Base-by-base conservation (phyloP, 2,113 vertebrate genomes). In the Vanacampus margaritifer region DNA sequence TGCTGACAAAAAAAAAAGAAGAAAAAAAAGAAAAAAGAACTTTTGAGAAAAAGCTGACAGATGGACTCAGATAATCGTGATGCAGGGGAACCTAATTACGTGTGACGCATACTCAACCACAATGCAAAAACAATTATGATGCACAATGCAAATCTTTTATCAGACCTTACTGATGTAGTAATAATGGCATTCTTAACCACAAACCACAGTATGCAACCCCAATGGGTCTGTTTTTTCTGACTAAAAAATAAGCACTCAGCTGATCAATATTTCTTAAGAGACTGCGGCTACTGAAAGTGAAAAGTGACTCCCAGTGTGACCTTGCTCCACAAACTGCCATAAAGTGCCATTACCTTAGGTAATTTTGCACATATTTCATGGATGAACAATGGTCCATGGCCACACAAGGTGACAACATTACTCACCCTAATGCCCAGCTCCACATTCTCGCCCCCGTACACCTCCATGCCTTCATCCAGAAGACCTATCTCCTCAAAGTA, bases 401-500 rank as follows among this genome's bases (percentile, higher is more conserved):
- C 69, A 51, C 21, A 13, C 54, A 26, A 65, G 56, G 46, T 65
- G 60, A 72, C 45, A 67, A 45, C 53, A 78, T 86, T 75, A 90
- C 94, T 98, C 91, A 99, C 97, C 93, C 97, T 92, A 82, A 99
- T 93, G 24, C 95, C 96, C 0, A 99, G 94, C 87, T 99, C 97
- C 46, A 99, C 97, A 11, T 99, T 99, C 79, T 99, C 97, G 67
- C 97, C 97, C 50, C 97, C 97, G 0, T 98, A 99, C 35, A 99
- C 93, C 84, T 98, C 96, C 96, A 98, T 98, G 73, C 97, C 97
- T 88, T 99, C 97, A 54, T 99, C 97, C 76, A 99, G 84, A 53
- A 98, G 86, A 54, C 97, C 97, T 24, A 99, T 99, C 91, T 99
- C 97, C 69, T 96, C 94, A 87, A 99, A 98, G 82, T 98, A 99